These are phyloP conservation scores for Plecotus auritus DNA, from an alignment of 2,113 vertebrate genomes.

Conservation along the genomic window DNA sequence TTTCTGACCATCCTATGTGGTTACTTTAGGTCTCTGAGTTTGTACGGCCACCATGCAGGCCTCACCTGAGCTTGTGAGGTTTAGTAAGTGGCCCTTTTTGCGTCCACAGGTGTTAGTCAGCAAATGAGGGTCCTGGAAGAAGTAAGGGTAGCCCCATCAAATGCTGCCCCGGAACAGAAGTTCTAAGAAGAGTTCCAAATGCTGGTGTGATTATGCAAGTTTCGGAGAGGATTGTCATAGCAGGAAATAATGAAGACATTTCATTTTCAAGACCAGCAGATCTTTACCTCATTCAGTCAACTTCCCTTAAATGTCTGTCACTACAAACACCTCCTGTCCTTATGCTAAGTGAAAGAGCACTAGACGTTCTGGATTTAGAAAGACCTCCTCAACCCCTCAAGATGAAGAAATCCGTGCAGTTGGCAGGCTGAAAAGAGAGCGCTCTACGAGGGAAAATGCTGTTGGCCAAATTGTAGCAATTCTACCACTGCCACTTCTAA, in stretches of 20 bases:
- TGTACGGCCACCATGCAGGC: no score
- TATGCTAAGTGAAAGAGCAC: constrained; percentile 91
- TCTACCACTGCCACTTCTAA: neutral
- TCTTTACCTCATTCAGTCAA: constrained; percentile 93
- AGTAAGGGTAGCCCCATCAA: constrained; percentile 84
- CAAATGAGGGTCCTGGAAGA: no score
- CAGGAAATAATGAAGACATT: constrained; percentile 87
- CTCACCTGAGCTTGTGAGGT: no score
- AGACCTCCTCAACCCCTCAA: constrained; percentile 81
- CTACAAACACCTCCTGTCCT: constrained; percentile 96
- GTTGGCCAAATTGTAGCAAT: no score
- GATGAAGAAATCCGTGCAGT: constrained; percentile 81
- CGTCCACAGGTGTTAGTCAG: no score
- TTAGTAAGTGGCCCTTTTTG: no score
- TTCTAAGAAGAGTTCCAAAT: constrained; percentile 77
- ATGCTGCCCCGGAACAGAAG: constrained; percentile 78
- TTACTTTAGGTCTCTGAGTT: no score
- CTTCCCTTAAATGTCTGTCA: constrained; percentile 89
- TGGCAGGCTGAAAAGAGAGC: neutral
- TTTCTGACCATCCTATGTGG: no score
- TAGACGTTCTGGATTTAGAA: constrained; percentile 95
- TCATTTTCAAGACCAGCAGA: constrained; percentile 92
- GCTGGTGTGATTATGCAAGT: constrained; percentile 93
- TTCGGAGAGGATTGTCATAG: constrained; percentile 92
- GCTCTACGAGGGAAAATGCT: neutral